Evolutionary conservation across 2,888 invertebrate genomes (phyloP).

Genomic region (Phortica okadai): DNA sequence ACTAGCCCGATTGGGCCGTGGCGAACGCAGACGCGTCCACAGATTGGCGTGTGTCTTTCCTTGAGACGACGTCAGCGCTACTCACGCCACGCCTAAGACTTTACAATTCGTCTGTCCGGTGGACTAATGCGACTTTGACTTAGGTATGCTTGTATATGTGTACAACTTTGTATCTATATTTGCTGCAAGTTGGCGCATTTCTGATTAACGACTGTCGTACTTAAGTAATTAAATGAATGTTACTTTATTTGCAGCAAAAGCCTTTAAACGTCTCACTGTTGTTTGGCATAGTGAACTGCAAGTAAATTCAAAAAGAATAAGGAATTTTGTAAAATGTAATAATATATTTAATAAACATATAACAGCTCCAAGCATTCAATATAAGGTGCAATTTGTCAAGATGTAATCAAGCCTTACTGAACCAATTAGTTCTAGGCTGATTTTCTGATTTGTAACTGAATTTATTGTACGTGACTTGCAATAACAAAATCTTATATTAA

Average conservation of each 20-base stretch:
- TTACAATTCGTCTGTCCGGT: slow-evolving; percentile 4
- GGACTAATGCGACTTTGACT: background rate
- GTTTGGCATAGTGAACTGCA: slow-evolving; percentile 2
- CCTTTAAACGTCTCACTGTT: background rate
- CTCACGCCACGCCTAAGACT: background rate
- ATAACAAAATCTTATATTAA: background rate
- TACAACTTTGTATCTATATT: too few relatives aligned
- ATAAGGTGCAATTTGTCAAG: too few relatives aligned
- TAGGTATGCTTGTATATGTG: slow-evolving; percentile 24
- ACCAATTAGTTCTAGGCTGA: background rate
- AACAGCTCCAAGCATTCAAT: too few relatives aligned
- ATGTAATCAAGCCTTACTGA: slow-evolving; percentile 17
- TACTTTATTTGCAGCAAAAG: slow-evolving; percentile 16
- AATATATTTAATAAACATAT: too few relatives aligned
- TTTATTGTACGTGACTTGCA: slow-evolving; percentile 19
- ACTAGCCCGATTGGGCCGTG: slow-evolving; percentile 77
- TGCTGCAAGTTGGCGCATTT: background rate
- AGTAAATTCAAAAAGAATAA: background rate
- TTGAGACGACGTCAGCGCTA: slow-evolving; percentile 30
- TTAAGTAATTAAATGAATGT: slow-evolving; percentile 28
- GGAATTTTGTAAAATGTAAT: background rate
- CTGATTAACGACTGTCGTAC: slow-evolving; percentile 28
- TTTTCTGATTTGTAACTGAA: background rate
- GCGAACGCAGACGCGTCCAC: slow-evolving; percentile 76
- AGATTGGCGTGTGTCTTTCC: slow-evolving; percentile 73